Percentiles rank a stretch among this genome's conserved stretches.
Evolutionary conservation across 2,113 vertebrate species (phyloP).

Genomic region (Gambusia holbrooki): DNA sequence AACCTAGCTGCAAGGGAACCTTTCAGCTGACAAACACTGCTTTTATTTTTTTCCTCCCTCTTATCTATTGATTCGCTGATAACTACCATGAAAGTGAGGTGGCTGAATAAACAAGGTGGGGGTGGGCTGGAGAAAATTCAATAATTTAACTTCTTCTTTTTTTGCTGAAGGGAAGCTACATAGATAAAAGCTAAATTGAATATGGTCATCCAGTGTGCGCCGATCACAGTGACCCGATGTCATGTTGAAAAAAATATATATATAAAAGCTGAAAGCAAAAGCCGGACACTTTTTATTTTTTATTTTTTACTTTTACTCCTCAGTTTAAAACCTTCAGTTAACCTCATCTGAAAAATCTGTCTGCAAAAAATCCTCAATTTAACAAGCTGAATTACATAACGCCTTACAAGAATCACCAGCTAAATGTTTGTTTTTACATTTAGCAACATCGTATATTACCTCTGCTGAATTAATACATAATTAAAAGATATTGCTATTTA

Average conservation of each 20-base stretch:
- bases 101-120: conserved; percentile 22
- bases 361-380: not conserved
- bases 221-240: conserved; percentile 45
- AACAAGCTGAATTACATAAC: not conserved
- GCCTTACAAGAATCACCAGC: not conserved
- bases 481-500: not conserved
- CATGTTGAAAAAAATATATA: conserved; percentile 23
- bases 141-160: conserved; percentile 20
- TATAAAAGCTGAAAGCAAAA: conserved; percentile 29
- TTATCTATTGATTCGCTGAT: conserved; percentile 56
- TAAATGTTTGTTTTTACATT: not conserved
- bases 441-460: not conserved
- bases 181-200: conserved; percentile 63
- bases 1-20: conserved; percentile 15
- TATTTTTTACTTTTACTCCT: not conserved
- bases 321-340: conserved; percentile 26
- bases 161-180: conserved; percentile 14
- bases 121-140: conserved; percentile 18
- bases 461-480: no score
- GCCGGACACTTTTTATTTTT: not conserved
- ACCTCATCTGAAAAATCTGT: conserved; percentile 6
- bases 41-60: conserved; percentile 2
- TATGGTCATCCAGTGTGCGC: conserved; percentile 41
- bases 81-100: conserved; percentile 37
- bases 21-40: conserved; percentile 45